Base-by-base conservation (phyloP, 2,113 vertebrate genomes). In the Dromiciops gliroides region DNA sequence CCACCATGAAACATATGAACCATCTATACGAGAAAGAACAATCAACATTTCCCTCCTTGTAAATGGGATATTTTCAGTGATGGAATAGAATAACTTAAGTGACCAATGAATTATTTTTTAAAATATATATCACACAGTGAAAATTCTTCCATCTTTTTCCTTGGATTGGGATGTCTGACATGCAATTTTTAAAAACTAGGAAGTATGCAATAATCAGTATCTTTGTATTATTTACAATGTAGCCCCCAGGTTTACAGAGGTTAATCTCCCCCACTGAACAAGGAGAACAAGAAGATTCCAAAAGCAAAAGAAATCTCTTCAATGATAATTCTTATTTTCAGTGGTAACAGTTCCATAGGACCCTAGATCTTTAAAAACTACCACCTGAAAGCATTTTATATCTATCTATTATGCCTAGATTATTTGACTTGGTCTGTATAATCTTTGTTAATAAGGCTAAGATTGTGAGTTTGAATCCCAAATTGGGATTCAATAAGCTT, bases 131-230 rank as follows among this genome's bases (percentile, higher is more conserved):
- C 92, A 48, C 89, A 92, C 19, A 94, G 94, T 88, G 92, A 37
- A 94, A 93, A 94, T 95, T 88, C 44, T 93, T 91, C 52, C 94
- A 44, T 92, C 93, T 89, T 53, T 96, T 95, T 90, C 94, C 67
- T 25, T 47, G 95, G 90, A 95, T 93, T 94, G 83, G 90, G 89
- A 51, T 52, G 93, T 49, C 47, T 91, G 48, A 51, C 24, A 50
- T 37, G 25, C 92, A 89, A 91, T 48, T 67, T 37, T 67, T 67
- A 91, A 16, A 53, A 94, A 90, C 52, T n/a, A 60, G 51, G 50
- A 7, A 51, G n/a, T 90, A 60, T n/a, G 75, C 19, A 92, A 47
- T 11, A 92, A 50, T 37, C 93, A 75, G 26, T 3, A 92, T 19
- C 10, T 89, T 94, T 53, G 92, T 3, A 90, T 37, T 92, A 51